Base-by-base conservation (phyloP, 2,113 vertebrate genomes). In the Dipodomys stephensi region DNA sequence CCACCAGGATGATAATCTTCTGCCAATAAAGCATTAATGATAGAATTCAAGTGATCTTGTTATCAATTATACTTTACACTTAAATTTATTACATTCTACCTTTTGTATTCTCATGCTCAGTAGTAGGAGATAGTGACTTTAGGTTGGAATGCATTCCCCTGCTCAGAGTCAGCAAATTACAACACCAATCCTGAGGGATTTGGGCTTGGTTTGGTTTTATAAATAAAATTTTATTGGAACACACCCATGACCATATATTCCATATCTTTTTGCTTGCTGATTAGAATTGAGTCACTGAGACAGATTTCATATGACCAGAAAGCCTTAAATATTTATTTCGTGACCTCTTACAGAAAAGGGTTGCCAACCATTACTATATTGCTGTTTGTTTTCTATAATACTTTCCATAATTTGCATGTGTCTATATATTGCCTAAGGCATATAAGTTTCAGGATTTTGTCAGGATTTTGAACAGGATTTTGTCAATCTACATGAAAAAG, bases 1-100 rank as follows among this genome's bases (percentile, higher is more conserved):
- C 77, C 67, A 91, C 72, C 44, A 92, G n/a, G 92, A 87, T 82
- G 78, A 71, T 1, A 87, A 27, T 62, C 60, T 94, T 73, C 39
- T 25, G 73, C 18, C 62, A 10, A 57, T 83, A 68, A 91, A 74
- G 13, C 15, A 72, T 73, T 69, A 88, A 72, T 72, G 32, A 76
- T 20, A 84, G 80, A 49, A 91, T 32, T 65, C 49, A 77, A 85
- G 65, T 83, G n/a, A 64, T 39, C 35, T 83, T 74, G 1, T 77
- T 83, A 64, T 73, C 44, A 82, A 57, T 62, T 67, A n/a, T 64
- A 60, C 69, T 83, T 87, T 79, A 85, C 15, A 77, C 65, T 87
- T 67, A 12, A 72, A 83, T 64, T 82, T 73, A 90, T 44, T 67
- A 32, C 35, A 4, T 71, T 6, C 67, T 84, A 72, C 10, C 5